These are phyloP conservation scores for Premnoplex brunnescens DNA, from an alignment of 2,797 vertebrate species.

Conservation along the genomic window DNA sequence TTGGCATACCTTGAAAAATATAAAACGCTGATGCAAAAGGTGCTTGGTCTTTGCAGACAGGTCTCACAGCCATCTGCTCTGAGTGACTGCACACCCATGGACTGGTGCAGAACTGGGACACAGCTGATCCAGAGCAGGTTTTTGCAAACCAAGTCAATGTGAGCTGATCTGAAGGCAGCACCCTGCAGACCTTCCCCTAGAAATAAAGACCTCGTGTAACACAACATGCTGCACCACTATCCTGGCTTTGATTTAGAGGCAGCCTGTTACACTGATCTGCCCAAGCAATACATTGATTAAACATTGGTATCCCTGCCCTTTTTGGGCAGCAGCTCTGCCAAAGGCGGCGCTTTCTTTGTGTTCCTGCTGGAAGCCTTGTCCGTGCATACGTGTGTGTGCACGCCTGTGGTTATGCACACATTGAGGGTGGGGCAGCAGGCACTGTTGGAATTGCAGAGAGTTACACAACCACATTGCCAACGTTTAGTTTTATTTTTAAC, in stretches of 20 bases:
- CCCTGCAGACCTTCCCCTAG: too few relatives aligned
- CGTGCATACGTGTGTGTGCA: fast-evolving
- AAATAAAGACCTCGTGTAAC: not conserved
- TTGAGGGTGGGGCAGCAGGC: not conserved
- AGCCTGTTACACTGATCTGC: not conserved
- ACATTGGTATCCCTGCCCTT: not conserved
- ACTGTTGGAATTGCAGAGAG: not conserved
- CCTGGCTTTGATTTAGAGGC: not conserved
- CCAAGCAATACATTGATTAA: not conserved
- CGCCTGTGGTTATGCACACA: fast-evolving
- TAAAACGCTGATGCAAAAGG: not conserved
- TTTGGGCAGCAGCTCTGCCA: fast-evolving
- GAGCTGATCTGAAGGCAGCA: not conserved
- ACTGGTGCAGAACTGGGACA: not conserved
- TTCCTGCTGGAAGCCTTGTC: not conserved
- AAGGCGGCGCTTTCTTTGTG: fast-evolving
- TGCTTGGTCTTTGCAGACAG: not conserved
- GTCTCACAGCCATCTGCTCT: fast-evolving
- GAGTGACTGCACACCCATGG: not conserved
- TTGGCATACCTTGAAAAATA: fast-evolving
- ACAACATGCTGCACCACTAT: fast-evolving
- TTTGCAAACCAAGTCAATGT: not conserved
- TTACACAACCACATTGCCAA: not conserved
- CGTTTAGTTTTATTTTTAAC: not conserved
- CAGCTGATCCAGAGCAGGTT: not conserved